Base-by-base conservation (phyloP, 2,113 vertebrate species). In the Nothobranchius kuhntae region DNA sequence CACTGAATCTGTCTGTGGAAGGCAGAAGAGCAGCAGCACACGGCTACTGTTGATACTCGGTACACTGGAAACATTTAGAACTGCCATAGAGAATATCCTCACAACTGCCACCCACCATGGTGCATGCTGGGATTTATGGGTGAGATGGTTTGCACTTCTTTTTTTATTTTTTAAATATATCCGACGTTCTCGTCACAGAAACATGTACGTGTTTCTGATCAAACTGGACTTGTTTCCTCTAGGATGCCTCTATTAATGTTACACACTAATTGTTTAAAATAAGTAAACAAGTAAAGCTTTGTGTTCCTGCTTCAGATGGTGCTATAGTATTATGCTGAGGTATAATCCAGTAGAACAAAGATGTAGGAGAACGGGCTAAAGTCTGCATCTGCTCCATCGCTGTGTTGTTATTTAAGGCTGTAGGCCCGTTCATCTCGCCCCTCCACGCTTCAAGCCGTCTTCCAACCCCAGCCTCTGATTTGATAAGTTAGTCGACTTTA, bases 41-140 rank as follows among this genome's bases (percentile, higher is more conserved):
- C 64, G n/a, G 42, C 63, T 78, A 73, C 68, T 74, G 68, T 80
- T 62, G 67, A 59, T 71, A 81, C 63, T 63, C 42, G 24, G 67
- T 78, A 91, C 83, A 83, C 85, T 87, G 82, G 84, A 87, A 87
- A 69, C 64, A 57, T 80, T 55, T 82, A 78, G 73, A 88, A 75
- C 78, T 81, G 80, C 76, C 86, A 85, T 79, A 85, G 64, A 84
- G 59, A 75, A 72, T 68, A 67, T 65, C 71, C 71, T 81, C 79
- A 75, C 75, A 85, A 88, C 90, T 90, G 90, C 87, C 88, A 86
- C 78, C 83, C 81, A 73, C 78, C 61, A 57, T 65, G 82, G 79
- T 83, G 87, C 86, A 87, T 87, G 81, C 84, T 86, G 82, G 84
- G 86, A 86, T 79, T 68, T 78, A 72, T 83, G 67, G 78, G 79